These are phyloP conservation scores for Pantala flavescens DNA, from an alignment of 1,140 invertebrate species.

Conservation along the genomic window DNA sequence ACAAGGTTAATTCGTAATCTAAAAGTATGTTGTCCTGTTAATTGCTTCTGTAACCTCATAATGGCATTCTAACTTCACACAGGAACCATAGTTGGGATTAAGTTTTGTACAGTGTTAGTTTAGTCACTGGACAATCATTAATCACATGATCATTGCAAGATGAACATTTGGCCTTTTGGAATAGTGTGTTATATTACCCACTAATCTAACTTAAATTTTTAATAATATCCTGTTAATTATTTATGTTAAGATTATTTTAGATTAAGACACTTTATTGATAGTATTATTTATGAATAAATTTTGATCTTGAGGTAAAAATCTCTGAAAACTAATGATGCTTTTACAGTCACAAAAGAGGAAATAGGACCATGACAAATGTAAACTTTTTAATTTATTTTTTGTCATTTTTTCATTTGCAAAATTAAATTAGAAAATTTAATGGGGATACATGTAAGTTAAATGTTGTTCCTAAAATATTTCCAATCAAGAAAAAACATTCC, in stretches of 20 bases:
- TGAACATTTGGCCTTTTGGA: not conserved
- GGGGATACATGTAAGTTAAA: too few species aligned
- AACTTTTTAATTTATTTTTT: too few species aligned
- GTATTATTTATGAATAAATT: too few species aligned
- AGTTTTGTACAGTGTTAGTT: conserved; percentile 1
- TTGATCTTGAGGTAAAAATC: too few species aligned
- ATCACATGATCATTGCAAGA: not conserved
- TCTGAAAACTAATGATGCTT: too few species aligned
- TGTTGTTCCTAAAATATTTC: too few species aligned
- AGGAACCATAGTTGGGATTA: conserved; percentile 5
- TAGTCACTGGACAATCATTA: conserved; percentile 7
- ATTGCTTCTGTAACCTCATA: conserved; percentile 7
- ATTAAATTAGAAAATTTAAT: too few species aligned
- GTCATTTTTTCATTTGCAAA: too few species aligned
- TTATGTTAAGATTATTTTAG: not conserved
- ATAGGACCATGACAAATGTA: too few species aligned
- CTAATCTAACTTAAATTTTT: not conserved
- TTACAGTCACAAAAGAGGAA: too few species aligned
- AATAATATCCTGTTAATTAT: not conserved
- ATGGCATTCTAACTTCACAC: not conserved
- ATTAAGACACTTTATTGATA: too few species aligned
- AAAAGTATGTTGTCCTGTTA: conserved; percentile 7
- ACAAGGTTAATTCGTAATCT: not conserved
- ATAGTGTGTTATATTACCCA: not conserved
- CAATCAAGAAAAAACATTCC: too few species aligned